Conservation (phyloP, 2,113 vertebrate species). For the Psophia crepitans region DNA sequence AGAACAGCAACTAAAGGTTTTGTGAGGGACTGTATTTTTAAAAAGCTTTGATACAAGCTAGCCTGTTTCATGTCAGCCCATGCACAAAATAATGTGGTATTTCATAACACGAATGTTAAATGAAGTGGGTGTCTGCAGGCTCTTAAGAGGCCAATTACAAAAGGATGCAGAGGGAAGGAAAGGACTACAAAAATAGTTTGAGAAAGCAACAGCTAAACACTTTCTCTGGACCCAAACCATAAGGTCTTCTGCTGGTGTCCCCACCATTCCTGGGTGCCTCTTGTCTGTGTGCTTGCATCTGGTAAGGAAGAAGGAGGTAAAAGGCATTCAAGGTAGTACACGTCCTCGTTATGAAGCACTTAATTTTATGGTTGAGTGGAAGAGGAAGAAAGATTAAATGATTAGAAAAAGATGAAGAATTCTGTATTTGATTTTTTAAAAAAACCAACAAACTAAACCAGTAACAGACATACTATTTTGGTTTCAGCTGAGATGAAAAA, state of each 20-base stretch:
- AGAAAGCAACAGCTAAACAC: neutral
- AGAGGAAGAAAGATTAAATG: too few species aligned
- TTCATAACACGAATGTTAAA: neutral
- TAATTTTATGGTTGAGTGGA: too few species aligned
- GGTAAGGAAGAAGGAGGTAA: neutral
- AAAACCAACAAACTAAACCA: neutral
- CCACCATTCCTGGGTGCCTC: accelerated
- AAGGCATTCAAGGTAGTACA: neutral
- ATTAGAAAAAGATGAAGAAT: neutral
- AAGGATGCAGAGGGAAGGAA: neutral
- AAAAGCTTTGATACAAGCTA: neutral
- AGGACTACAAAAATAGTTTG: neutral
- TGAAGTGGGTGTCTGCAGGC: neutral
- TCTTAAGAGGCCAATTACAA: neutral
- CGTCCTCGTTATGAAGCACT: neutral
- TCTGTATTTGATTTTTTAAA: neutral
- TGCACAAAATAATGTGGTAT: too few species aligned
- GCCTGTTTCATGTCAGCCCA: neutral
- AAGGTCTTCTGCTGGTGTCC: neutral
- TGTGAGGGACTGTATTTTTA: neutral
- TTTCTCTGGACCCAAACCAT: neutral
- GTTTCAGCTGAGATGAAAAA: neutral
- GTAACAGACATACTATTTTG: neutral
- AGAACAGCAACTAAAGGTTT: neutral
- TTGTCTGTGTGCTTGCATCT: neutral